These are phyloP conservation scores for Temnothorax rugatulus DNA, from an alignment of 2,888 invertebrate species.

Conservation along the genomic window DNA sequence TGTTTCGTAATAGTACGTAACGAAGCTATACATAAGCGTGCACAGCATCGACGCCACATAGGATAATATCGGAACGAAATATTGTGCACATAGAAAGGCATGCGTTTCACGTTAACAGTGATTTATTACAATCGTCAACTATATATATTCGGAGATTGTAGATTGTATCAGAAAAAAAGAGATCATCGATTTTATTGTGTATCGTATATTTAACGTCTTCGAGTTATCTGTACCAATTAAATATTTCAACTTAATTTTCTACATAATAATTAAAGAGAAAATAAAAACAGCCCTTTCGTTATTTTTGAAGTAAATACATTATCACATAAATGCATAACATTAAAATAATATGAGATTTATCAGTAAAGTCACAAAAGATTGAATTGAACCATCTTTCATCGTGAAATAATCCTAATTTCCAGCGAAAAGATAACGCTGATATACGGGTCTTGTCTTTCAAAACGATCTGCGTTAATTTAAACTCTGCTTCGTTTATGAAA, in stretches of 20 bases:
- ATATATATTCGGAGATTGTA: background rate
- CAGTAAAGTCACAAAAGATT: background rate
- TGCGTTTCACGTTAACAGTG: background rate
- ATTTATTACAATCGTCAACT: background rate
- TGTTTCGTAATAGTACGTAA: constrained; percentile 65
- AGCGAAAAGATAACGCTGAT: background rate
- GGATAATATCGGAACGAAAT: constrained; percentile 25
- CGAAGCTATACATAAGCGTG: constrained; percentile 44
- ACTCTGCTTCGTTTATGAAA: constrained; percentile 12
- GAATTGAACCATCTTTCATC: background rate
- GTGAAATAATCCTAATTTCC: constrained; percentile 3
- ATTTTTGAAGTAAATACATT: background rate
- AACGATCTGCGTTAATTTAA: constrained; percentile 25
- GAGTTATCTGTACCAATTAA: background rate
- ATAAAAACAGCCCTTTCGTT: background rate
- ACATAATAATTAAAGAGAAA: background rate
- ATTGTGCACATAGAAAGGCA: constrained; percentile 2
- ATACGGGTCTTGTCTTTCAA: constrained; percentile 17
- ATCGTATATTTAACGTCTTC: background rate
- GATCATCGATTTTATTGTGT: background rate
- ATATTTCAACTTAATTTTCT: background rate
- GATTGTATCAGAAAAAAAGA: background rate
- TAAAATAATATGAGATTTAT: background rate
- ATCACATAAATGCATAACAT: background rate
- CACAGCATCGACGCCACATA: background rate